phyloP scores from a whole-genome alignment of 2,797 vertebrate species.

The Mastacembelus armatus region DNA sequence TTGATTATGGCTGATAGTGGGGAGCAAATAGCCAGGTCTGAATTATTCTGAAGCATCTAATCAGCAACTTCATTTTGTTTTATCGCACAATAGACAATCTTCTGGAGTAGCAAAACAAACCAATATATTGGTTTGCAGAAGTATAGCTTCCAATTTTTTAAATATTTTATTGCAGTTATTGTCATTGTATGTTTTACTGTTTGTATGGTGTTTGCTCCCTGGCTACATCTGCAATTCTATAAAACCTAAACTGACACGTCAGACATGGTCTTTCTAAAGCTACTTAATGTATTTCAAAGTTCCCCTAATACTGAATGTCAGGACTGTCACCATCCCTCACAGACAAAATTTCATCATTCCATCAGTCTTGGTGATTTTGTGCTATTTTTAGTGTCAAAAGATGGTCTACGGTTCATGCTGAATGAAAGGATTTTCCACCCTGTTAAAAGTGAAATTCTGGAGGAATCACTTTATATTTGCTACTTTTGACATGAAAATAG shows the following conservation, averaged over 20 bases:
- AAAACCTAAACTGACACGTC: not conserved
- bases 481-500: constrained; percentile 30
- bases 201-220: not conserved
- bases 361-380: constrained; percentile 7
- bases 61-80: constrained; percentile 61
- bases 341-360: constrained; percentile 24
- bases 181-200: not conserved
- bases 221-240: not conserved
- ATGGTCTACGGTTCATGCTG: constrained; percentile 19
- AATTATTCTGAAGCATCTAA: constrained; percentile 59
- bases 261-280: not conserved
- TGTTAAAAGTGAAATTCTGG: constrained; percentile 45
- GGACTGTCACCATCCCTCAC: constrained; percentile 2
- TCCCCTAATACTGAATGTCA: not conserved
- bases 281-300: not conserved
- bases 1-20: constrained; percentile 56
- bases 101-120: constrained; percentile 36
- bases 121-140: constrained; percentile 27
- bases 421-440: constrained; percentile 55
- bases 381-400: constrained; percentile 20
- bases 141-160: constrained; percentile 1
- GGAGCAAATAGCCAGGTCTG: constrained; percentile 52
- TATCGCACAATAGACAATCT: constrained; percentile 25
- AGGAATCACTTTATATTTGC: constrained; percentile 16
- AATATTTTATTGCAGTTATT: not conserved